Conservation (phyloP, 2,113 vertebrate species). For the Anhinga anhinga region DNA sequence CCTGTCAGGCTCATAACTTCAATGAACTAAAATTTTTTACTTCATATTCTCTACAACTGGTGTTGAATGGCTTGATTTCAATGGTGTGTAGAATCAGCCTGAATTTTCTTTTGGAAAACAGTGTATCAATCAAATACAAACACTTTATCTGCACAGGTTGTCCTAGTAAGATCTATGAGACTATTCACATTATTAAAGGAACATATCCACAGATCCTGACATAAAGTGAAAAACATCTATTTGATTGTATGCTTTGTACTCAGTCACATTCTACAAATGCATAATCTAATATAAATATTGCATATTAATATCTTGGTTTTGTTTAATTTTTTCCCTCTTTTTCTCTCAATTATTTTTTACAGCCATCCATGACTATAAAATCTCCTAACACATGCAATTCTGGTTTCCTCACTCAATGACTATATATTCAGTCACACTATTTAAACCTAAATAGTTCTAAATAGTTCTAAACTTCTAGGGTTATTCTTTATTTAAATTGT, state of each 20-base stretch:
- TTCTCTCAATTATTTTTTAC: neutral
- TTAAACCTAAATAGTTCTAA: neutral
- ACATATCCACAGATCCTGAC: neutral
- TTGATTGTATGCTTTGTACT: neutral
- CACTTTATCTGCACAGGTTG: neutral
- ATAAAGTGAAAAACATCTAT: neutral
- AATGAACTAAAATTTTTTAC: neutral
- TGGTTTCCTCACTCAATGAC: neutral
- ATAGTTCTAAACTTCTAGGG: neutral
- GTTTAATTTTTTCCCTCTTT: neutral
- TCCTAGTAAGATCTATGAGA: neutral
- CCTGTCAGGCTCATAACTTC: neutral
- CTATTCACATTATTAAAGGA: neutral
- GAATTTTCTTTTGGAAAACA: neutral
- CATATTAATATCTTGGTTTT: neutral
- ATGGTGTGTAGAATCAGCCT: neutral
- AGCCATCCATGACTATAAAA: neutral
- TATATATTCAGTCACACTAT: neutral
- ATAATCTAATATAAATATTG: neutral
- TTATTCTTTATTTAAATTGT: neutral
- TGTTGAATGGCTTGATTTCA: neutral
- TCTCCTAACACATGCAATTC: neutral
- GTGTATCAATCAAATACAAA: neutral
- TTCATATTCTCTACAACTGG: neutral
- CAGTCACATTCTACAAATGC: neutral